Evolutionary conservation across 2,888 invertebrate genomes (phyloP).

Genomic region (Drosophila longiperda): DNA sequence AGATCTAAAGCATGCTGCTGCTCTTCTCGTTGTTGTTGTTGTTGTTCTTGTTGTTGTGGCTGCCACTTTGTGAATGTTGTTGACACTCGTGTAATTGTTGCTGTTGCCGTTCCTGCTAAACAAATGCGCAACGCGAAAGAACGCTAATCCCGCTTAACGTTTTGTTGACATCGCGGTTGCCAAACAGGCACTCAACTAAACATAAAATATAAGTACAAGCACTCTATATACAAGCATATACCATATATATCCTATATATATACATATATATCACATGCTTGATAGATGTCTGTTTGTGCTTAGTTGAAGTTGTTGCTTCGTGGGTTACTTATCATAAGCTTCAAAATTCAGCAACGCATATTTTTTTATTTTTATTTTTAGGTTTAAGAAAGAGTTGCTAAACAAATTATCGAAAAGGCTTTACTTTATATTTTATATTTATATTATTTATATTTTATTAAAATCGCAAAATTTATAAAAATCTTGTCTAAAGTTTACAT

Average conservation of each 20-base stretch:
- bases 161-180: constrained; percentile 69
- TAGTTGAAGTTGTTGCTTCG: neutral
- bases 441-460: too few relatives aligned
- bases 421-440: too few relatives aligned
- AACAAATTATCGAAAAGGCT: neutral
- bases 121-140: constrained; percentile 58
- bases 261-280: neutral
- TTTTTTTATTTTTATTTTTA: neutral
- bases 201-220: constrained; percentile 31
- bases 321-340: constrained; percentile 31
- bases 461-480: too few relatives aligned
- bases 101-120: constrained; percentile 22
- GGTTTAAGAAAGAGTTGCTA: neutral
- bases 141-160: constrained; percentile 73
- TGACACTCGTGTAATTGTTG: constrained; percentile 60
- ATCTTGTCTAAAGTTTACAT: too few relatives aligned
- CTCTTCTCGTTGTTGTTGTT: constrained; percentile 6
- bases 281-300: constrained; percentile 4
- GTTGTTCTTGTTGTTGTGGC: constrained; percentile 13
- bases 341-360: constrained; percentile 24
- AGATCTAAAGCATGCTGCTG: constrained; percentile 48
- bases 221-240: neutral
- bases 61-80: constrained; percentile 36
- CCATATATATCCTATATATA: neutral
- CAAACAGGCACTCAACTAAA: constrained; percentile 36